Evolutionary conservation across 2,888 invertebrate genomes (phyloP).

Genomic region (Cheilosia vulpina): DNA sequence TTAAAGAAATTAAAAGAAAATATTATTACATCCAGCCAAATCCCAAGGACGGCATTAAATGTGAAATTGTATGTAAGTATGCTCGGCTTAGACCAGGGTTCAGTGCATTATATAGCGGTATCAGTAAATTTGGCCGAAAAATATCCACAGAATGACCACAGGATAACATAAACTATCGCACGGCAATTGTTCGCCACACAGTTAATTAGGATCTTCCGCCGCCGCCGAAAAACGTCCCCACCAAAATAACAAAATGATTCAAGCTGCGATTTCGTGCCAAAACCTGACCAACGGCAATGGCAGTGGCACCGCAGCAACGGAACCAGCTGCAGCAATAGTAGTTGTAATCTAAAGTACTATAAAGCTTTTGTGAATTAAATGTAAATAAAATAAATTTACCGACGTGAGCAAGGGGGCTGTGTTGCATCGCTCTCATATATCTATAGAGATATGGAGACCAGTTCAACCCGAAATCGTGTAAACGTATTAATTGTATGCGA

Average conservation of each 20-base stretch:
- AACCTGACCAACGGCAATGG: conserved; percentile 52
- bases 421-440: conserved; percentile 29
- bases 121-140: conserved; percentile 49
- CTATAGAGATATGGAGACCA: conserved; percentile 7
- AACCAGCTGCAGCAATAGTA: conserved; percentile 52
- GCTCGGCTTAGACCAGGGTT: conserved; percentile 33
- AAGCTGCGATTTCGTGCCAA: conserved; percentile 55
- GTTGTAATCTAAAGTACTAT: conserved; percentile 64
- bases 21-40: conserved; percentile 15
- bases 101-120: conserved; percentile 47
- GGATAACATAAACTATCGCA: conserved; percentile 65
- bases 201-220: conserved; percentile 64
- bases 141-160: conserved; percentile 54
- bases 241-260: conserved; percentile 57
- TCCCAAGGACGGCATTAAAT: neutral
- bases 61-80: conserved; percentile 5
- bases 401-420: conserved; percentile 7
- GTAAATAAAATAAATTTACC: conserved; percentile 69
- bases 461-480: conserved; percentile 55
- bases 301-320: conserved; percentile 38
- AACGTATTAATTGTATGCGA: conserved; percentile 73
- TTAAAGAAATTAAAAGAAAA: conserved; percentile 48
- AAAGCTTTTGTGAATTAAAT: conserved; percentile 70
- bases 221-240: conserved; percentile 50
- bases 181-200: conserved; percentile 60